Conservation (phyloP, 1,140 invertebrate species). For the Lethrus apterus region DNA sequence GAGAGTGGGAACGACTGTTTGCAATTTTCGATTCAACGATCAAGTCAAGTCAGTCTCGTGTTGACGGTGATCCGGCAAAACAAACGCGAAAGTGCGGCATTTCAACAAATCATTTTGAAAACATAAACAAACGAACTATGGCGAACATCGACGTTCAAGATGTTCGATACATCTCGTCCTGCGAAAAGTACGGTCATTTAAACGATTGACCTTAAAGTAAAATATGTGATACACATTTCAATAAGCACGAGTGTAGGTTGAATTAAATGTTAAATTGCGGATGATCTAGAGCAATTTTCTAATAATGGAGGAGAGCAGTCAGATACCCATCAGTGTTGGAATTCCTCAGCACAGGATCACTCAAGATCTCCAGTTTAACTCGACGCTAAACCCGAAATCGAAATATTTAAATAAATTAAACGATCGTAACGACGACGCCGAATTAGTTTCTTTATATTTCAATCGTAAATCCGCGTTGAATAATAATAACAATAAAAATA, state of each 20-base stretch:
- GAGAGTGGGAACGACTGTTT: conserved; percentile 8
- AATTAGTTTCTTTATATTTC: conserved; percentile 6
- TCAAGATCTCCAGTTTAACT: conserved; percentile 15
- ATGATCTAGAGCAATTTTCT: conserved; percentile 14
- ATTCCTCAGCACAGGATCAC: conserved; percentile 8
- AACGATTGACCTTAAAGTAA: neutral
- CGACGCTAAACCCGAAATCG: conserved; percentile 6
- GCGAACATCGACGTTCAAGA: neutral
- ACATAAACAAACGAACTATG: neutral
- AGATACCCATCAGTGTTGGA: conserved; percentile 9
- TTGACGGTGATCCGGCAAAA: conserved; percentile 1
- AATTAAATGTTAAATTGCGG: conserved; percentile 11
- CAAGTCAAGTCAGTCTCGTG: conserved; percentile 9
- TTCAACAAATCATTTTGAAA: too few relatives aligned
- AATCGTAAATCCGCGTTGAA: neutral
- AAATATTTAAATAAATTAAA: neutral
- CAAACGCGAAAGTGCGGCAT: conserved; percentile 8
- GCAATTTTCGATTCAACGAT: conserved; percentile 11
- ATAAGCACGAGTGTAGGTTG: neutral
- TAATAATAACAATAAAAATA: conserved; percentile 5
- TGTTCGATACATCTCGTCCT: neutral
- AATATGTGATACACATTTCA: neutral
- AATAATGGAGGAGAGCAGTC: conserved; percentile 17
- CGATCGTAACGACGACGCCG: neutral
- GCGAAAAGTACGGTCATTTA: too few relatives aligned